A percentile compares a stretch with the other conserved stretches of the same genome.
phyloP scores from a whole-genome alignment of 2,113 vertebrate genomes.

The Hemichromis elongatus region DNA sequence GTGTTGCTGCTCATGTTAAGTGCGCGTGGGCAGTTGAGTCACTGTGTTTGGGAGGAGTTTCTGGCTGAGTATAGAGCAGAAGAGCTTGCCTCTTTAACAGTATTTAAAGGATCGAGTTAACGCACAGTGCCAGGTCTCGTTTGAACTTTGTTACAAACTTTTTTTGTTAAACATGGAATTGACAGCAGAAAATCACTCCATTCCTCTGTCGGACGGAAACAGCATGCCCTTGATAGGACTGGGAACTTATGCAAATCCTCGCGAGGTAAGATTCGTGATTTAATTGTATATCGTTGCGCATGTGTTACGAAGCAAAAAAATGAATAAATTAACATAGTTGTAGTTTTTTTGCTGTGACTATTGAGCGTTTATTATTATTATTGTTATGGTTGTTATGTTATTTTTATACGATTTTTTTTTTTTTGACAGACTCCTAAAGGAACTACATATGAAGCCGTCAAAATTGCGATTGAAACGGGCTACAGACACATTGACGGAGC shows the following conservation, averaged over 20 bases:
- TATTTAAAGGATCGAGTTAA: neutral
- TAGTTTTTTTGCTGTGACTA: neutral
- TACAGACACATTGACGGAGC: constrained; percentile 91
- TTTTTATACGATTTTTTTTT: neutral
- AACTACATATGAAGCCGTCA: constrained; percentile 73
- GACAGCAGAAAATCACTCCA: constrained; percentile 68
- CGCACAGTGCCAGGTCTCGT: neutral
- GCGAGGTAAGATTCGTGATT: constrained; percentile 65
- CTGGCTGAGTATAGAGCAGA: neutral
- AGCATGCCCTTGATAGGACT: constrained; percentile 84
- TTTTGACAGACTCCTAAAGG: constrained; percentile 75
- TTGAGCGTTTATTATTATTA: neutral
- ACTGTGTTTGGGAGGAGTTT: constrained; percentile 24
- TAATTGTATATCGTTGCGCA: neutral
- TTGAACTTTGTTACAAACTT: neutral
- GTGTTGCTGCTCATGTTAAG: neutral
- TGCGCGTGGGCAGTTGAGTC: neutral
- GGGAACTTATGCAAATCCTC: constrained; percentile 79
- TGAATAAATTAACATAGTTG: neutral
- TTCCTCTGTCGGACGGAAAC: constrained; percentile 82
- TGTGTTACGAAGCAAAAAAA: neutral
- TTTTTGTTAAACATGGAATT: constrained; percentile 60
- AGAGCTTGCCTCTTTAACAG: neutral
- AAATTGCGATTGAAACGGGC: constrained; percentile 81
- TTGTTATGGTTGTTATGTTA: neutral